Percentiles rank a stretch among this genome's conserved stretches.
These are phyloP conservation scores for Antrozous pallidus DNA, from an alignment of 2,797 vertebrate genomes.

Conservation along the genomic window DNA sequence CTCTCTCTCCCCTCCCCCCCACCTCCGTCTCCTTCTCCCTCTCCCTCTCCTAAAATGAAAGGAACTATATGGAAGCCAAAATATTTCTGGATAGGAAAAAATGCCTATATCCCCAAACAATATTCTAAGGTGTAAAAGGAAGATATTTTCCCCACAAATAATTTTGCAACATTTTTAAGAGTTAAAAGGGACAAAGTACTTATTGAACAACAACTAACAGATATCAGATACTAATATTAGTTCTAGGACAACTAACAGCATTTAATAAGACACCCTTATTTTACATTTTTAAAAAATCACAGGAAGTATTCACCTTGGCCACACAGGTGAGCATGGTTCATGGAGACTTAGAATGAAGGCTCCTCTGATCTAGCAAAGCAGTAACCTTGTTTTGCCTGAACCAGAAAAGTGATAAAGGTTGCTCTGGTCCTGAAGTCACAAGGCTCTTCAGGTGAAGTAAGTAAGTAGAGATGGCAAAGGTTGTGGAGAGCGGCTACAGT, in stretches of 20 bases:
- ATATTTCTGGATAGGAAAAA: not conserved
- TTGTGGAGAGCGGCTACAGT: too few relatives aligned
- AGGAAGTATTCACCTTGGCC: not conserved
- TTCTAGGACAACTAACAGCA: not conserved
- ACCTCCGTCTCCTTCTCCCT: too few relatives aligned
- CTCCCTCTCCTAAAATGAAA: not conserved
- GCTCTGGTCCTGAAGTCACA: not conserved
- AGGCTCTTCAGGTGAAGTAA: not conserved
- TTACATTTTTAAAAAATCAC: not conserved
- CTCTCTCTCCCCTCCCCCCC: too few relatives aligned
- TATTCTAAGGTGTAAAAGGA: not conserved
- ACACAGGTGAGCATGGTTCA: not conserved
- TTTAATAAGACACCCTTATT: not conserved
- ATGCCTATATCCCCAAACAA: not conserved
- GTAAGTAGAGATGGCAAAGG: not conserved
- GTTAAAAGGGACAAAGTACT: not conserved
- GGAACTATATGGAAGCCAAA: not conserved
- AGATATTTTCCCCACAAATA: not conserved
- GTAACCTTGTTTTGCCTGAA: not conserved
- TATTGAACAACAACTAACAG: not conserved
- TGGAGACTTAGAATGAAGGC: not conserved
- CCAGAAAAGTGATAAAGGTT: not conserved
- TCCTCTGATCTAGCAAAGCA: not conserved
- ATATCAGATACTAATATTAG: not conserved
- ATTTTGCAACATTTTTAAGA: not conserved